Evolutionary conservation across 2,888 invertebrate species (phyloP).

Genomic region (Drosophila antonietae): DNA sequence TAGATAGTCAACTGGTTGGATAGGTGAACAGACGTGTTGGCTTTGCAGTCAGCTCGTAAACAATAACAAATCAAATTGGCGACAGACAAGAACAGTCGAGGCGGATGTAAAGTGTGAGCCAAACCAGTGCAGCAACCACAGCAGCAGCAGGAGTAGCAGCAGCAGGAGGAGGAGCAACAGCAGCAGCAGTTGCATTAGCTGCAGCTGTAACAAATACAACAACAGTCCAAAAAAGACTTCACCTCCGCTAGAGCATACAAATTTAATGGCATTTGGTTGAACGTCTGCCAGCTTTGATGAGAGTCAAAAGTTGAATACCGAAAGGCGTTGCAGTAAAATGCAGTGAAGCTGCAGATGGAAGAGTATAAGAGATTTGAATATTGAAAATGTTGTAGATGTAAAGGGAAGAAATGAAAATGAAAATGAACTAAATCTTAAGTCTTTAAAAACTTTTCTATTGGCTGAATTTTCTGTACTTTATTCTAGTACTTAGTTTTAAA

Average conservation of each 20-base stretch:
- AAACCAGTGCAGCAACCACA: constrained; percentile 44
- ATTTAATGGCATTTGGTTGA: constrained; percentile 45
- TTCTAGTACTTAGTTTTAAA: too few relatives aligned
- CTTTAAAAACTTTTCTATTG: too few relatives aligned
- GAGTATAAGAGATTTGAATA: neutral
- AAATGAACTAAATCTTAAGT: too few relatives aligned
- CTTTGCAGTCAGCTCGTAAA: constrained; percentile 41
- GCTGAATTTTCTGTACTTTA: too few relatives aligned
- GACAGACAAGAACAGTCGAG: constrained; percentile 48
- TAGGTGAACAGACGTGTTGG: constrained; percentile 9
- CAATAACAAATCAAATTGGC: constrained; percentile 64
- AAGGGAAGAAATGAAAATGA: too few relatives aligned
- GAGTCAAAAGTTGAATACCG: constrained; percentile 21
- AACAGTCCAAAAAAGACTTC: constrained; percentile 39
- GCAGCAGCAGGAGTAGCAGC: constrained; percentile 16
- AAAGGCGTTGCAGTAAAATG: neutral
- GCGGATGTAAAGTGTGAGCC: constrained; percentile 48
- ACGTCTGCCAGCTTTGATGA: constrained; percentile 12
- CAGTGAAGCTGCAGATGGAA: neutral
- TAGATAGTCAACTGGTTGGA: neutral
- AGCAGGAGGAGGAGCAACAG: constrained; percentile 9
- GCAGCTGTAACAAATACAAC: constrained; percentile 30
- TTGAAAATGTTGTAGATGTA: neutral
- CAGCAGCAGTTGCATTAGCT: constrained; percentile 22
- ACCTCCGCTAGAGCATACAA: constrained; percentile 50